Base-by-base conservation (phyloP, 2,888 invertebrate genomes). In the Cryptophagus acutangulus region DNA sequence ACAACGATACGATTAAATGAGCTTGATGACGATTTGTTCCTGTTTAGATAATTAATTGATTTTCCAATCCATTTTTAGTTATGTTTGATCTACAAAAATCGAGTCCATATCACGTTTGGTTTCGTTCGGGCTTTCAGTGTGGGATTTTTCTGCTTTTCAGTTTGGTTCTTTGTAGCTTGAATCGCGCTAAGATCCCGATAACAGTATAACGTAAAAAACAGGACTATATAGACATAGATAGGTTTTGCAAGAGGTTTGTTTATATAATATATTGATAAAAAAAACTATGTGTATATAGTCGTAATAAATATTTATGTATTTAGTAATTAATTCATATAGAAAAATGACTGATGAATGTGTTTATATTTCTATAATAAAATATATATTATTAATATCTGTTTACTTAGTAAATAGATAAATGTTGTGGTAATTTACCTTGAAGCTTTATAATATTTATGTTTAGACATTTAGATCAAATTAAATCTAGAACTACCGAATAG, bases 261-360 rank as follows among this genome's bases (percentile, higher is more conserved):
- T 41, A n/a, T n/a, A n/a, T n/a, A n/a, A n/a, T n/a, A n/a, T n/a
- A n/a, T n/a, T n/a, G n/a, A 36, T 42, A 38, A 36, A 42, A 38
- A 33, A 45, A 44, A 45, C 43, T 51, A 46, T 49, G 48, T 48
- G 48, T 51, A 51, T 51, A 51, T 50, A 50, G 48, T 42, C 50
- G 16, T 36, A 39, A 40, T 33, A 42, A 41, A 39, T 44, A 46
- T 46, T 43, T 48, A 43, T 41, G 38, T 48, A 45, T 24, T 41
- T 45, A 41, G 34, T 31, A 41, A 43, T 38, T 25, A 33, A 15
- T 29, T 38, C 41, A 41, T 34, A 41, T 37, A 31, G 17, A 41
- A 49, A 55, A 57, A 54, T 54, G 61, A 61, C 61, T 61, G 61
- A 61, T 60, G 57, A 57, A 57, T 59, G 58, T 62, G 58, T 12